Conservation (phyloP, 1,140 invertebrate genomes). For the Drosophila nigrodunni region DNA sequence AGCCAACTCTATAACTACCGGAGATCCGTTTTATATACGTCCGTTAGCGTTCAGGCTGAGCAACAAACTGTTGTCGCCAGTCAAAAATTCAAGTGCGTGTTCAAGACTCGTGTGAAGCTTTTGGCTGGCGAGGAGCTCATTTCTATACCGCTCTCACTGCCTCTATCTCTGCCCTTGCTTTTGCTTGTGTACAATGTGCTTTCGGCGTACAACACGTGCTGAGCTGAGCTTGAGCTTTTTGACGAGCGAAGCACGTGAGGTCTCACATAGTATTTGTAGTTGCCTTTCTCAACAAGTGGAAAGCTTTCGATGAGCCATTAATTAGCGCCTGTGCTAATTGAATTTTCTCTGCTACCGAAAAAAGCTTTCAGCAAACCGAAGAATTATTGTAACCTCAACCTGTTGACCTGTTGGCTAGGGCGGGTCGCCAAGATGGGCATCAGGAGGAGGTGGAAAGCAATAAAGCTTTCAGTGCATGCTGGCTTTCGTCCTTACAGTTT, state of each 20-base stretch:
- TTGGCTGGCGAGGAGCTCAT: constrained; percentile 54
- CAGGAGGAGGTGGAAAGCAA: constrained; percentile 6
- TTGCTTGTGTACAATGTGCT: constrained; percentile 15
- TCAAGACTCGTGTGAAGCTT: constrained; percentile 66
- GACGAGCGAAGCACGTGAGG: constrained; percentile 21
- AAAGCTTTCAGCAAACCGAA: constrained; percentile 29
- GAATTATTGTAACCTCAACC: constrained; percentile 54
- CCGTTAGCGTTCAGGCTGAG: constrained; percentile 70
- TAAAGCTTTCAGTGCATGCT: constrained; percentile 47
- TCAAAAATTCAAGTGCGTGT: constrained; percentile 37
- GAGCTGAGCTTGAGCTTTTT: constrained; percentile 66
- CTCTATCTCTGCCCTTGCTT: background rate
- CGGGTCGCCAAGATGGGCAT: background rate
- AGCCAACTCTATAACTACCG: constrained; percentile 26
- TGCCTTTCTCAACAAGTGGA: constrained; percentile 71
- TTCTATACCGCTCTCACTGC: constrained; percentile 39
- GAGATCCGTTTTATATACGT: constrained; percentile 50
- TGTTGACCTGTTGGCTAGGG: constrained; percentile 57
- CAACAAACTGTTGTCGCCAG: constrained; percentile 76
- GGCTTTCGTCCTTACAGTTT: constrained; percentile 63
- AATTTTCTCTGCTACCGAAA: constrained; percentile 67
- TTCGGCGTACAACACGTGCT: constrained; percentile 59
- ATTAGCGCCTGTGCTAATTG: constrained; percentile 72
- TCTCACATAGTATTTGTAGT: constrained; percentile 13
- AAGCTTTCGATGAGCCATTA: constrained; percentile 71